Percentiles rank a stretch among this genome's conserved stretches.
phyloP scores from a whole-genome alignment of 2,797 vertebrate species.

The Lophotriccus pileatus region DNA sequence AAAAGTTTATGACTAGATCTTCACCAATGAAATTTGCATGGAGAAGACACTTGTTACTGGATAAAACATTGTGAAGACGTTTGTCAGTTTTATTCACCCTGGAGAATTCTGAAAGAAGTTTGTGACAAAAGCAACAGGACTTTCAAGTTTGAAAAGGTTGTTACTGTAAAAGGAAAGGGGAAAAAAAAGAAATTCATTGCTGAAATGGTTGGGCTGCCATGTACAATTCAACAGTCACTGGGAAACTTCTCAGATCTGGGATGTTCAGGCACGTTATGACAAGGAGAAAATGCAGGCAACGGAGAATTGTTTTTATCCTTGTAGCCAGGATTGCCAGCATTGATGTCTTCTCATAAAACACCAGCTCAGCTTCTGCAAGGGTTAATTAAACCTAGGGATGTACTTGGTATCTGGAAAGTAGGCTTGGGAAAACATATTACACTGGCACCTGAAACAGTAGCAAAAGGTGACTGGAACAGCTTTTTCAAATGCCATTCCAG shows the following conservation, averaged over 20 bases:
- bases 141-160: background rate
- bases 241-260: background rate
- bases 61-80: background rate
- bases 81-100: background rate
- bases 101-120: background rate
- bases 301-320: background rate
- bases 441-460: background rate
- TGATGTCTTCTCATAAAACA: background rate
- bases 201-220: background rate
- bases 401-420: background rate
- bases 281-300: background rate
- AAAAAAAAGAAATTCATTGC: background rate
- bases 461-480: background rate
- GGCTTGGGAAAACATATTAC: background rate
- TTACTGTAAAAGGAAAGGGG: background rate
- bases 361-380: background rate
- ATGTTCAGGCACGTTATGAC: accelerated
- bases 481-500: background rate
- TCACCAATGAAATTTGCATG: background rate
- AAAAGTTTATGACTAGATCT: background rate
- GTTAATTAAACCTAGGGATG: background rate
- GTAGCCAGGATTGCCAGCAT: background rate
- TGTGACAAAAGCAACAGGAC: background rate
- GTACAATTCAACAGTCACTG: background rate
- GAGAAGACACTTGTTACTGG: background rate